Evolutionary conservation across 1,140 invertebrate species (phyloP), one percentile per base, ranked within the genome.

Genomic region (Druon quercuslanigerum): DNA sequence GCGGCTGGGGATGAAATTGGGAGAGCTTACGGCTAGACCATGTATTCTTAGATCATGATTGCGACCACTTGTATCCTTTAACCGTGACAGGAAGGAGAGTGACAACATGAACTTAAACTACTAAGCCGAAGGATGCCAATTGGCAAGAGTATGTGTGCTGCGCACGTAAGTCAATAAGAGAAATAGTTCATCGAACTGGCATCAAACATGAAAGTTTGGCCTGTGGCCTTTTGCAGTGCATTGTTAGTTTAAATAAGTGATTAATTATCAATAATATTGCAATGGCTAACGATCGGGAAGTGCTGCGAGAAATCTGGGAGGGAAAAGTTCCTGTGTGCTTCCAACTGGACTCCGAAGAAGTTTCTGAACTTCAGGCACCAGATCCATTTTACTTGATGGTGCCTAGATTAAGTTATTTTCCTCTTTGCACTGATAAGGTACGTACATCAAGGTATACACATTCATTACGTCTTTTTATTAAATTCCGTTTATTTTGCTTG

Each of bases 311-410:
- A 93, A 94, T 99, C 85, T 99, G 98, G 98, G 97, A 98, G 87
- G 98, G 97, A 8, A 96, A 97, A 91, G 92, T 99, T 70, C 97
- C 98, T 0, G 94, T 98, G 72, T 97, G 96, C 90, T 99, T 99
- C 91, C 93, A 95, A 83, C 92, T 99, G 46, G 93, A 97, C 85
- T 92, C 95, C 19, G 96, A 98, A 83, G 98, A 99, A 93, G 95
- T 97, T 9, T 94, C 94, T 86, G 96, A 96, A 85, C 92, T 97
- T 13, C 96, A 97, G 88, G 94, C 95, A 82, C 97, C 97, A 51
- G 97, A 99, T 90, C 95, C 96, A 19, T 97, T 96, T 92, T 99
- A 97, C 92, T 92, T 99, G 76, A 98, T 99, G 96, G 95, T 99
- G 17, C 97, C 98, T 25, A 93, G 98, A 87, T 92, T 98, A 78